phyloP scores from a whole-genome alignment of 2,113 vertebrate genomes.

The Anhinga rufa region DNA sequence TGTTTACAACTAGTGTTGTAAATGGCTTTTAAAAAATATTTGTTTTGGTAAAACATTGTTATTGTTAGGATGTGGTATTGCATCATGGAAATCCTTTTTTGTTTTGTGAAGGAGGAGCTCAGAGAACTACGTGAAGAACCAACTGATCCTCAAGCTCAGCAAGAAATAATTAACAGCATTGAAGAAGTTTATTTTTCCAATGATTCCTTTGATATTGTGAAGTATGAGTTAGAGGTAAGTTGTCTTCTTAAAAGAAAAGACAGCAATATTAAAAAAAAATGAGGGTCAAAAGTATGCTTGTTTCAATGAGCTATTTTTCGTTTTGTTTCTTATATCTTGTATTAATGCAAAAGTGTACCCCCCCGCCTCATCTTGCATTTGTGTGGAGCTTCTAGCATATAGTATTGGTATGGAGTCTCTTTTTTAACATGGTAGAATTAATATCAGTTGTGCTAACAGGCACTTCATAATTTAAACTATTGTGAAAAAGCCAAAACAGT shows the following conservation, averaged over 20 bases:
- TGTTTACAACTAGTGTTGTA: background rate
- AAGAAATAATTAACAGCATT: slow-evolving; percentile 95
- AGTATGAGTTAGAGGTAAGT: slow-evolving; percentile 94
- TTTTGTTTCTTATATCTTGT: background rate
- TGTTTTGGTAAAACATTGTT: background rate
- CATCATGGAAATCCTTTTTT: background rate
- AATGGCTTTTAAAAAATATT: background rate
- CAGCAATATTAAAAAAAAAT: background rate
- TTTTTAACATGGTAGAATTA: background rate
- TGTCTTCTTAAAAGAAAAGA: background rate
- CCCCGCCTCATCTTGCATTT: background rate
- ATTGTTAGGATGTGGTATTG: background rate
- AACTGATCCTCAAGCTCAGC: slow-evolving; percentile 90
- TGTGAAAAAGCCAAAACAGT: background rate
- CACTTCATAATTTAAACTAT: background rate
- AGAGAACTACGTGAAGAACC: slow-evolving; percentile 90
- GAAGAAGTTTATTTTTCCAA: slow-evolving; percentile 94
- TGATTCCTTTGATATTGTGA: slow-evolving; percentile 95
- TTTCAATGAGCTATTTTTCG: background rate
- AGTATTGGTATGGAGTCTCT: background rate
- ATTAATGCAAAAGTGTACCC: background rate
- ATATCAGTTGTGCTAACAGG: background rate
- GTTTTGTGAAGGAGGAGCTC: slow-evolving; percentile 84
- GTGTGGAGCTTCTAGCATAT: background rate
- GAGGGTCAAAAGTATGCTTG: background rate